Conservation (phyloP, 1,140 invertebrate genomes). For the Pseudachorutes palmiensis region DNA sequence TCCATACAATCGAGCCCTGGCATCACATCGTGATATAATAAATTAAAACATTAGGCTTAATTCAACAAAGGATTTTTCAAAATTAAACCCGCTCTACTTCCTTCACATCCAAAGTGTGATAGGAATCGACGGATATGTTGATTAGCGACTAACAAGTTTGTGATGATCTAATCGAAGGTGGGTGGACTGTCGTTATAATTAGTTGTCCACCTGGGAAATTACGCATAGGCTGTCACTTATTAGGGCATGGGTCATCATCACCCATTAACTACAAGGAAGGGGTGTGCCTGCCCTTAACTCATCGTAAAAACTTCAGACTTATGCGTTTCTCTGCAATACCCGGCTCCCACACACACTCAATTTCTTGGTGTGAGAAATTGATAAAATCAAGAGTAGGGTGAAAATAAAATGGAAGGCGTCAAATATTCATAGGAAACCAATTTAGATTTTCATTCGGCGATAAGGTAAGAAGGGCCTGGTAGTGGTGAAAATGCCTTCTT, state of each 20-base stretch:
- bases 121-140: not conserved
- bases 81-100: too few species aligned
- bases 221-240: too few species aligned
- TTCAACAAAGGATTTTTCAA: not conserved
- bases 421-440: slow-evolving; percentile 13
- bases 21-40: too few species aligned
- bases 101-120: too few species aligned
- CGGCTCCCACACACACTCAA: too few species aligned
- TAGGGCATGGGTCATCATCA: too few species aligned
- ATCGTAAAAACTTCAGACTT: too few species aligned
- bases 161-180: not conserved
- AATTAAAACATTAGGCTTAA: slow-evolving; percentile 5
- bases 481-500: not conserved
- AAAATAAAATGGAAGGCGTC: not conserved
- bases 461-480: not conserved
- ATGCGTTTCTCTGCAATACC: too few species aligned
- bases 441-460: not conserved
- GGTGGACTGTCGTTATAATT: not conserved
- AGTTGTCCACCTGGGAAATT: not conserved
- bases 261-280: too few species aligned
- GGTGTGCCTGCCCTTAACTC: too few species aligned
- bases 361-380: not conserved
- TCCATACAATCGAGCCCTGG: too few species aligned
- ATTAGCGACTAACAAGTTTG: not conserved
- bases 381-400: not conserved